A percentile compares a stretch with the other conserved stretches of the same genome.
Conservation (phyloP, 2,888 invertebrate genomes). For the Acutogordius australiensis region DNA sequence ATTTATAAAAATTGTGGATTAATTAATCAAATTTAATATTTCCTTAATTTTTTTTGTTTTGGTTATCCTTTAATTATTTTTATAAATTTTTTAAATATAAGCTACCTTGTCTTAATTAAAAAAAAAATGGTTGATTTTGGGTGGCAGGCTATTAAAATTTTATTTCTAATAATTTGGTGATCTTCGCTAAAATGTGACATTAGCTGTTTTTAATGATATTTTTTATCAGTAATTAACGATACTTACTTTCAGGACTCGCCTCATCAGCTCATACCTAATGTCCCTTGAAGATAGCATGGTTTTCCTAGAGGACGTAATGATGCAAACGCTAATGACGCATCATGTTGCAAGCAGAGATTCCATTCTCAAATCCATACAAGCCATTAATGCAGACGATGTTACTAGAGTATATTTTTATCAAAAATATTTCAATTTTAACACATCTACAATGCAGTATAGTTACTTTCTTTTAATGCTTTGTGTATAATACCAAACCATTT, state of each 20-base stretch:
- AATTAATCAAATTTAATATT: too few species aligned
- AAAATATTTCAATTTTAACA: too few species aligned
- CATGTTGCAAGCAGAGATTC: not conserved
- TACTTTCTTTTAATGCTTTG: too few species aligned
- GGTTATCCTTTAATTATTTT: too few species aligned
- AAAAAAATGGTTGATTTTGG: too few species aligned
- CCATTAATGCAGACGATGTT: not conserved
- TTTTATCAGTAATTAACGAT: too few species aligned
- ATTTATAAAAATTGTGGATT: too few species aligned
- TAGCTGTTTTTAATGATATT: not conserved
- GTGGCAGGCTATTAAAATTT: not conserved
- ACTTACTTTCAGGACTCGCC: not conserved
- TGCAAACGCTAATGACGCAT: not conserved
- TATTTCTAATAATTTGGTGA: not conserved
- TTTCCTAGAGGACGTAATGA: not conserved
- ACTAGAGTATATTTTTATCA: not conserved
- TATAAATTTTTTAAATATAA: too few species aligned
- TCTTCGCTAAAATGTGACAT: not conserved
- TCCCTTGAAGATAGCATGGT: not conserved
- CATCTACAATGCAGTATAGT: too few species aligned
- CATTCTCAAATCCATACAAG: not conserved
- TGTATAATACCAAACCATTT: too few species aligned
- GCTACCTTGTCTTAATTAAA: too few species aligned
- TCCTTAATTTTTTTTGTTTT: too few species aligned
- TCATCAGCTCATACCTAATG: not conserved